Evolutionary conservation across 2,888 invertebrate genomes (phyloP), one percentile per base, ranked within the genome.

Genomic region (Drosophila imparisetae): DNA sequence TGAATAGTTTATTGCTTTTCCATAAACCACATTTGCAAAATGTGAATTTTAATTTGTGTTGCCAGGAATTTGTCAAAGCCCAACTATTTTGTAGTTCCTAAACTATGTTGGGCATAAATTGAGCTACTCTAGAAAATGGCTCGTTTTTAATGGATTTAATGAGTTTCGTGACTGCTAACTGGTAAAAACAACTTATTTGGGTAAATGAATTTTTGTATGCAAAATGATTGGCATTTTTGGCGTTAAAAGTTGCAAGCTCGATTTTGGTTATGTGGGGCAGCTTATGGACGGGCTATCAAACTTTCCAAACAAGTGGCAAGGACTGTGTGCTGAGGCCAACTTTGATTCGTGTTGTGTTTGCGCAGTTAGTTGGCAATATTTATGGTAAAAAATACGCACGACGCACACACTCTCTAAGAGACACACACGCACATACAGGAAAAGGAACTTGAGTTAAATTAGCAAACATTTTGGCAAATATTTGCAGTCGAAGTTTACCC

Each of bases 391-490:
- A n/a, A 54, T 45, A 40, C 54, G 21, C 36, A 24, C 24, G 32
- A 27, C 24, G 18, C 36, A 29, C 42, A 34, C 30, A 15, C 42
- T 10, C 29, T 7, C 15, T n/a, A 34, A 54, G 27, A 45, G 34
- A 38, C 13, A 65, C 50, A 27, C 50, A 59, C 59, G 40, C 54
- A 21, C 38, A 49, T 42, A 24, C 49, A 68, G 62, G 48, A 68
- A 70, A 50, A 53, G 69, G 57, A 72, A 72, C 72, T 81, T 65
- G 75, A 88, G 81, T 79, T 71, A 89, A 84, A 84, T 89, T 89
- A 84, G 84, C 89, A 86, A 84, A 89, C 77, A 89, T 89, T 88
- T 86, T 75, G 69, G 59, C 83, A 89, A 89, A 84, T 89, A 89
- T 84, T 84, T 83, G 73, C 76, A 55, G 55, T n/a, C 38, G 13